Conservation (phyloP, 2,888 invertebrate genomes). For the Microplitis manilae region DNA sequence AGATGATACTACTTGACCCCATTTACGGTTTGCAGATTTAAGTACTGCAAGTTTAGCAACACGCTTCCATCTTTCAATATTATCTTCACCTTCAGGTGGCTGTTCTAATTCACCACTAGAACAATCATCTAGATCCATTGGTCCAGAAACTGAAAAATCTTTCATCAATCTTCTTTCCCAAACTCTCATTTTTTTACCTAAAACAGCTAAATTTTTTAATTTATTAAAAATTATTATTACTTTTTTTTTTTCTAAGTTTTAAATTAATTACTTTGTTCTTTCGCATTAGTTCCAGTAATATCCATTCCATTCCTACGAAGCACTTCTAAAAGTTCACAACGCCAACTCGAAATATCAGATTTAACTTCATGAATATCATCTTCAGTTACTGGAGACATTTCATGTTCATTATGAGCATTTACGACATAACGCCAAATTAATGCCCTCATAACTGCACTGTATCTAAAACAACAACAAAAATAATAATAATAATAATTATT, state of each 20-base stretch:
- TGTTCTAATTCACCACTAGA: conserved; percentile 54
- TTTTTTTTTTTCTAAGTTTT: background rate
- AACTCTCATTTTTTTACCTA: conserved; percentile 84
- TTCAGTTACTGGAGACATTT: conserved; percentile 90
- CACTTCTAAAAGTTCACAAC: conserved; percentile 93
- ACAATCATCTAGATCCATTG: conserved; percentile 74
- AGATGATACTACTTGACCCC: conserved; percentile 77
- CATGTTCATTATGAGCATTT: conserved; percentile 86
- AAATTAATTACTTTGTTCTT: conserved; percentile 78
- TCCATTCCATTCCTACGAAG: conserved; percentile 91
- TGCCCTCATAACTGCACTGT: conserved; percentile 89
- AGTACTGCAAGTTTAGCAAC: conserved; percentile 83
- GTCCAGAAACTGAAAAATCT: conserved; percentile 86
- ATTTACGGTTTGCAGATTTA: conserved; percentile 81
- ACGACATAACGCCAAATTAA: conserved; percentile 94
- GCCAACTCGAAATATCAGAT: conserved; percentile 91
- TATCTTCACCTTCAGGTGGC: conserved; percentile 61
- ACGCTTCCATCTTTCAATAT: conserved; percentile 75
- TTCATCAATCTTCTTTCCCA: conserved; percentile 93
- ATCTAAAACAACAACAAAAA: conserved; percentile 66
- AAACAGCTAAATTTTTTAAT: conserved; percentile 74
- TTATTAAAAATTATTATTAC: background rate
- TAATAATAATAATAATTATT: background rate
- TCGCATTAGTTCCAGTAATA: conserved; percentile 81
- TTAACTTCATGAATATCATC: conserved; percentile 96